Evolutionary conservation across 2,113 vertebrate genomes (phyloP).

Genomic region (Galbula dea): DNA sequence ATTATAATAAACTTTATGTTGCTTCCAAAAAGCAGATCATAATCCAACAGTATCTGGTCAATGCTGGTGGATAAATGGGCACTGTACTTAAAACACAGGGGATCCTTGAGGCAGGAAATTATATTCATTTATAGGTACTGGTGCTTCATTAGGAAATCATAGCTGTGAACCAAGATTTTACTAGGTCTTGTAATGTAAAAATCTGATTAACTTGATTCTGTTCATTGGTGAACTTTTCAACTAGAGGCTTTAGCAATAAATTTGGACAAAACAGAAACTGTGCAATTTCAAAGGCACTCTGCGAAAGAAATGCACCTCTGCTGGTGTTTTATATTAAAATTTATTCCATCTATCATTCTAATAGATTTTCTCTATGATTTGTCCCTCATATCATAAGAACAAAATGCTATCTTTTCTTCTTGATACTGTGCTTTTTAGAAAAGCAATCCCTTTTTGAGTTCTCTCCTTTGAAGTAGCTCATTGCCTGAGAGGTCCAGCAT

Average conservation of each 20-base stretch:
- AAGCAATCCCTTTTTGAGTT: slow-evolving; percentile 35
- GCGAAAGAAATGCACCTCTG: slow-evolving; percentile 33
- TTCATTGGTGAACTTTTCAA: slow-evolving; percentile 55
- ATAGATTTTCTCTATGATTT: slow-evolving; percentile 70
- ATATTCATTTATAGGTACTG: slow-evolving; percentile 49
- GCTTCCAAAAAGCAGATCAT: slow-evolving; percentile 7
- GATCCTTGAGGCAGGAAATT: slow-evolving; percentile 41
- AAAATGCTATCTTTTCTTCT: slow-evolving; percentile 70
- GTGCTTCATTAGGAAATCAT: slow-evolving; percentile 52
- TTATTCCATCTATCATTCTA: slow-evolving; percentile 63
- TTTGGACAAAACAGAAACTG: slow-evolving; percentile 48
- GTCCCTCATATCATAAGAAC: slow-evolving; percentile 57
- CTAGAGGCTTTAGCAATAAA: slow-evolving; percentile 52
- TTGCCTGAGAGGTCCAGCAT: slow-evolving; percentile 62
- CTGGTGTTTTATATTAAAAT: slow-evolving; percentile 69
- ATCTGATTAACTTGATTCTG: slow-evolving; percentile 61
- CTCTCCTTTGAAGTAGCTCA: slow-evolving; percentile 66
- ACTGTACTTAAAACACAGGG: background rate
- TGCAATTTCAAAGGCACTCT: slow-evolving; percentile 63
- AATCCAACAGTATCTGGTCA: slow-evolving; percentile 33
- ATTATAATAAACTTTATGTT: slow-evolving; percentile 35
- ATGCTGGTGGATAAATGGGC: background rate
- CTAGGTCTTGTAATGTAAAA: slow-evolving; percentile 52
- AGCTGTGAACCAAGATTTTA: slow-evolving; percentile 59
- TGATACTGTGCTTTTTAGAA: slow-evolving; percentile 54